phyloP scores from a whole-genome alignment of 1,140 invertebrate genomes.

The Saxidomus purpurata region DNA sequence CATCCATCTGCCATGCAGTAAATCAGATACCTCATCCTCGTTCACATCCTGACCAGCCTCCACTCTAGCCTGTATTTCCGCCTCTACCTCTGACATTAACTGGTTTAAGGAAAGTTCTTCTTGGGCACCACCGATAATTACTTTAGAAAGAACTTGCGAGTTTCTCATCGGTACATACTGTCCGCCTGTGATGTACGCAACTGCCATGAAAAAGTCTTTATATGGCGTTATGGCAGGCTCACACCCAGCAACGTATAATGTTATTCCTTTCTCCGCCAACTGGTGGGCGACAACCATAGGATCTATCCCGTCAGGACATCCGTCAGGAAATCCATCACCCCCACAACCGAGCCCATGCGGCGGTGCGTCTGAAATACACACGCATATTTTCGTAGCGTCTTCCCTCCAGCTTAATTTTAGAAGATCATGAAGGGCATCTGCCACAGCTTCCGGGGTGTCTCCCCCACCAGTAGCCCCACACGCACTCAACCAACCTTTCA shows the following conservation, averaged over 20 bases:
- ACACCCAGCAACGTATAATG: constrained; percentile 77
- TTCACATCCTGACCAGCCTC: constrained; percentile 61
- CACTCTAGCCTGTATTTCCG: constrained; percentile 73
- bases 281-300: constrained; percentile 71
- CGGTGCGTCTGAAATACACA: constrained; percentile 82
- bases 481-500: constrained; percentile 79
- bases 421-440: constrained; percentile 80
- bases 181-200: constrained; percentile 79
- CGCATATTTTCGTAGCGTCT: constrained; percentile 81
- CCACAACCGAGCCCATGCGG: constrained; percentile 77
- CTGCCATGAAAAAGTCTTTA: constrained; percentile 77
- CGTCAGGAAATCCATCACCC: constrained; percentile 73
- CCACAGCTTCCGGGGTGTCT: constrained; percentile 81
- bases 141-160: constrained; percentile 73
- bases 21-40: constrained; percentile 62
- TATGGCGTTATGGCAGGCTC: constrained; percentile 76
- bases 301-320: constrained; percentile 77
- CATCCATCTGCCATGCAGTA: constrained; percentile 64
- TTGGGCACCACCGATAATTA: constrained; percentile 81
- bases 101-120: constrained; percentile 81
- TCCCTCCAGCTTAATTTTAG: constrained; percentile 79
- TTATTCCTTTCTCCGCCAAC: constrained; percentile 76
- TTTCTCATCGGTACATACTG: constrained; percentile 76
- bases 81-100: constrained; percentile 80
- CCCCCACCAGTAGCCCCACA: constrained; percentile 80